These are phyloP conservation scores for Spodoptera littoralis DNA, from an alignment of 2,888 invertebrate species.

Conservation along the genomic window DNA sequence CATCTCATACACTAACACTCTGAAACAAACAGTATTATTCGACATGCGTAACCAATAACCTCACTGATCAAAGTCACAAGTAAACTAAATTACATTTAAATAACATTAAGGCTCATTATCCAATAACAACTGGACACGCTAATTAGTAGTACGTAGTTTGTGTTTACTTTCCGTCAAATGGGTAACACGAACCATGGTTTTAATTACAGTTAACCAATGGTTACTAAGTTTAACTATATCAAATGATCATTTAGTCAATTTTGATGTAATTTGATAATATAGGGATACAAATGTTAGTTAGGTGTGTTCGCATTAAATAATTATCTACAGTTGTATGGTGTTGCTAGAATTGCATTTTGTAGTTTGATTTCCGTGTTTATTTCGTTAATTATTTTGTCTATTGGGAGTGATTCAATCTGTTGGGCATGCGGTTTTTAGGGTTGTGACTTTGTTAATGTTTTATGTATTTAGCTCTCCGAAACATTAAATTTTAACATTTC, in stretches of 20 bases:
- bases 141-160: constrained; percentile 44
- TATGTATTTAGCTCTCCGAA: too few species aligned
- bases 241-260: constrained; percentile 28
- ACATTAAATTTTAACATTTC: too few species aligned
- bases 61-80: constrained; percentile 1
- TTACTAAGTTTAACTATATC: constrained; percentile 9
- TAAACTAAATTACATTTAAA: constrained; percentile 11
- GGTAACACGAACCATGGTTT: constrained; percentile 22
- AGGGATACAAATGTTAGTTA: constrained; percentile 23
- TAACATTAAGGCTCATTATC: constrained; percentile 35
- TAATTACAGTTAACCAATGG: constrained; percentile 32
- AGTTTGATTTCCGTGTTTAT: constrained; percentile 1
- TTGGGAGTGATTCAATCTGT: too few species aligned
- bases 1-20: constrained; percentile 6
- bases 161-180: constrained; percentile 35
- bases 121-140: constrained; percentile 39
- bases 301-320: constrained; percentile 12
- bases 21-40: constrained; percentile 15
- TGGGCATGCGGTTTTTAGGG: too few species aligned
- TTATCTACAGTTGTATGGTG: constrained; percentile 1
- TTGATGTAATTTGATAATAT: constrained; percentile 25
- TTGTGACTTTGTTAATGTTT: too few species aligned
- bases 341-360: background rate
- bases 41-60: constrained; percentile 23
- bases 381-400: constrained; percentile 7